Evolutionary conservation across 2,888 invertebrate species (phyloP).

Genomic region (Torymus tubicola): DNA sequence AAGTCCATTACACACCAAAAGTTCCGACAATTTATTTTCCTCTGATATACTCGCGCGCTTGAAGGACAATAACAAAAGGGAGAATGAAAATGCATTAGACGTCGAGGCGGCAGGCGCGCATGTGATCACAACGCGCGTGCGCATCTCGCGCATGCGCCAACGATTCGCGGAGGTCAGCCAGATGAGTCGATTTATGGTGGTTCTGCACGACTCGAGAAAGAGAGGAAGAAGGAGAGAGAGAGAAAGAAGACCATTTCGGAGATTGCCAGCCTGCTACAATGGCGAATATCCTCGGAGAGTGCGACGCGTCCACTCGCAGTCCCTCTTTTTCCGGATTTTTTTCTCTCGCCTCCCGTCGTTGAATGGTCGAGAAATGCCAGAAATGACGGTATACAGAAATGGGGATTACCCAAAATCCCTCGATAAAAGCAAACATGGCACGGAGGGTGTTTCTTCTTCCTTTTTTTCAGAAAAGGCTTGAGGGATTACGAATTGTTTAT

Average conservation of each 20-base stretch:
- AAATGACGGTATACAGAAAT: background rate
- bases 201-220: constrained; percentile 15
- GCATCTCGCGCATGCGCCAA: constrained; percentile 42
- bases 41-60: background rate
- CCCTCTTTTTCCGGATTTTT: background rate
- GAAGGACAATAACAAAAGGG: background rate
- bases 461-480: no score
- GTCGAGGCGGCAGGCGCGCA: constrained; percentile 13
- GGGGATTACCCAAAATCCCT: constrained; percentile 11
- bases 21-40: no score
- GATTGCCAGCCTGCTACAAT: constrained; percentile 37
- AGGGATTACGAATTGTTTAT: constrained; percentile 16
- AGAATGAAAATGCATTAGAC: background rate
- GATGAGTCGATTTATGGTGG: constrained; percentile 57
- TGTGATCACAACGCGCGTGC: constrained; percentile 7
- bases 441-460: background rate
- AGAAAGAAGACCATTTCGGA: constrained; percentile 28
- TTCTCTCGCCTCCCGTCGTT: background rate
- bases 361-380: background rate
- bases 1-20: no score
- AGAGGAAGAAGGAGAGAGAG: constrained; percentile 18
- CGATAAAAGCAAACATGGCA: constrained; percentile 6
- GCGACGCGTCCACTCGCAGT: background rate
- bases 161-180: constrained; percentile 40
- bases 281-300: constrained; percentile 18